phyloP scores from a whole-genome alignment of 2,888 invertebrate species.

The Andrena haemorrhoa region DNA sequence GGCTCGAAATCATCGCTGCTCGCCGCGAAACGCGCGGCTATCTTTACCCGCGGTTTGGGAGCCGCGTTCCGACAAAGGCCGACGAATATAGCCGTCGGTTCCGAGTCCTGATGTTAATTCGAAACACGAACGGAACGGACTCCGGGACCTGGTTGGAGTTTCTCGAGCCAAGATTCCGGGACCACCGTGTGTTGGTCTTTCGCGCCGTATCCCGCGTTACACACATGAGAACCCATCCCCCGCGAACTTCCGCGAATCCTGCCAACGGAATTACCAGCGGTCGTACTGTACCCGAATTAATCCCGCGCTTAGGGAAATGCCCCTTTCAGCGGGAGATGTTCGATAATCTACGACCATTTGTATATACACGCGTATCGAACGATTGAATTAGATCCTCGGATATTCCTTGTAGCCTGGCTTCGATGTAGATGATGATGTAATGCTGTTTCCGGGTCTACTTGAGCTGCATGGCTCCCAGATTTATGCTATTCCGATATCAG shows the following conservation, averaged over 20 bases:
- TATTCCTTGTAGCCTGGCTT: background rate
- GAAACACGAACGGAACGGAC: slow-evolving; percentile 64
- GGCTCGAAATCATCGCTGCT: slow-evolving; percentile 59
- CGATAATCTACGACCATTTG: background rate
- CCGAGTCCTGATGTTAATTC: slow-evolving; percentile 68
- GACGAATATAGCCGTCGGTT: slow-evolving; percentile 68
- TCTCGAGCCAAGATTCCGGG: slow-evolving; percentile 65
- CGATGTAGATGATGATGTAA: background rate
- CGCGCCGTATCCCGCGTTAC: slow-evolving; percentile 24
- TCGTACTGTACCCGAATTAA: slow-evolving; percentile 23
- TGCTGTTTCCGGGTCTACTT: too few relatives aligned
- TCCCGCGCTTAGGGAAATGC: slow-evolving; percentile 1
- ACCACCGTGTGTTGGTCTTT: slow-evolving; percentile 49
- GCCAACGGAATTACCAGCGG: slow-evolving; percentile 21
- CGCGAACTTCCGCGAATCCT: slow-evolving; percentile 22
- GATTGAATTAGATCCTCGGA: background rate
- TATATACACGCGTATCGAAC: background rate
- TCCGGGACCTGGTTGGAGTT: slow-evolving; percentile 28
- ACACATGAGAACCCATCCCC: slow-evolving; percentile 16
- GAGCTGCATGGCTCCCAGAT: too few relatives aligned
- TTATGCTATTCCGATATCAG: too few relatives aligned
- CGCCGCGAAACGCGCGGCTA: slow-evolving; percentile 62
- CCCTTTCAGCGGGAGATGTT: background rate
- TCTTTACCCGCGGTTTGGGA: slow-evolving; percentile 65
- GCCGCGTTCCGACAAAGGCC: slow-evolving; percentile 69